phyloP scores from a whole-genome alignment of 2,113 vertebrate genomes.

The Antigone vipio region DNA sequence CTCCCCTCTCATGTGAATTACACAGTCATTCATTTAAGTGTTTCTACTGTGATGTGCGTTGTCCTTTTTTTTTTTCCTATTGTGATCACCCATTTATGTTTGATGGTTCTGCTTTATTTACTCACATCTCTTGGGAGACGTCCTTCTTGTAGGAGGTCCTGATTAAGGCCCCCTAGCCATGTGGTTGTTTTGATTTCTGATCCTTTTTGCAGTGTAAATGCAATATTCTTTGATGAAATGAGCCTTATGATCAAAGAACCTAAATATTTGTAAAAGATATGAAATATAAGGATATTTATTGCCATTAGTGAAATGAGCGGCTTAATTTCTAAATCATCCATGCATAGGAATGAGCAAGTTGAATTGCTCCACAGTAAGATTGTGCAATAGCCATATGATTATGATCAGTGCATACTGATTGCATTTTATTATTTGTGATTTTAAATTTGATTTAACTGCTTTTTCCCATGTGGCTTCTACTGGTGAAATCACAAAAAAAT shows the following conservation, averaged over 20 bases:
- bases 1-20: background rate
- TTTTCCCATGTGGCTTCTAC: background rate
- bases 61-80: background rate
- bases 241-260: background rate
- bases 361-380: background rate
- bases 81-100: background rate
- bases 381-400: background rate
- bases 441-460: background rate
- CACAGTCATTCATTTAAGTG: fast-evolving
- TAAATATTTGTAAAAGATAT: background rate
- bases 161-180: background rate
- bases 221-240: background rate
- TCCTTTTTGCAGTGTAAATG: background rate
- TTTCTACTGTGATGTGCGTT: background rate
- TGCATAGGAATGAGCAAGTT: background rate
- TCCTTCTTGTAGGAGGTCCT: background rate
- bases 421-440: background rate
- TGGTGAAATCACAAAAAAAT: background rate
- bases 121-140: background rate
- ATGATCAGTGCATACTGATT: background rate
- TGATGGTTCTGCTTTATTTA: background rate
- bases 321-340: background rate
- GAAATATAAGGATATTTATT: background rate
- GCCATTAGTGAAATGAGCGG: background rate
- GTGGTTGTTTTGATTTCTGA: background rate